Conservation (phyloP, 2,113 vertebrate species). For the Podocnemis expansa region DNA sequence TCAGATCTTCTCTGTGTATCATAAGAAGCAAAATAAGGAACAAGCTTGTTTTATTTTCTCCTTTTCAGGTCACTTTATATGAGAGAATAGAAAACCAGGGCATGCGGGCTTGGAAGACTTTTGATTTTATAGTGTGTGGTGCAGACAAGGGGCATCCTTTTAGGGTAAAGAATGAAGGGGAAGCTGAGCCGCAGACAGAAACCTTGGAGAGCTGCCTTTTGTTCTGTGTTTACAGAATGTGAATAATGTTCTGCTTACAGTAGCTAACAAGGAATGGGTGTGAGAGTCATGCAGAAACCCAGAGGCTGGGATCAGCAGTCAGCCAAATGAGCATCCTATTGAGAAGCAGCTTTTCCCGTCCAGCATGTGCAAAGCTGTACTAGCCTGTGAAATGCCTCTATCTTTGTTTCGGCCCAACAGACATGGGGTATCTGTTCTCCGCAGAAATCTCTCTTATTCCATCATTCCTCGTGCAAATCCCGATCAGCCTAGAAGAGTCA, state of each 20-base stretch:
- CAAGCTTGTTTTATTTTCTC: neutral
- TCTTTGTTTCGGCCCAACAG: neutral
- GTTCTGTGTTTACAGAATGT: neutral
- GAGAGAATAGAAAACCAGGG: neutral
- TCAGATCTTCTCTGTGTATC: neutral
- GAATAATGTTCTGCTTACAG: neutral
- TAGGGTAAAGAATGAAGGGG: constrained; percentile 69
- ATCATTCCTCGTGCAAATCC: fast-evolving
- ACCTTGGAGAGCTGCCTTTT: constrained; percentile 42
- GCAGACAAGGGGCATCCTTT: constrained; percentile 41
- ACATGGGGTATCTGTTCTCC: neutral
- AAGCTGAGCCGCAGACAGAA: constrained; percentile 23
- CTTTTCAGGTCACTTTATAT: constrained; percentile 14
- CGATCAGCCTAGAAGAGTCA: neutral
- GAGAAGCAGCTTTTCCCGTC: neutral
- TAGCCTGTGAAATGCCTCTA: fast-evolving
- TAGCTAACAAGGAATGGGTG: neutral
- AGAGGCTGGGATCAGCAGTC: neutral
- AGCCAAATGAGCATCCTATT: neutral
- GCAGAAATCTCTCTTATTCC: too few relatives aligned
- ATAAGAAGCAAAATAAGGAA: neutral
- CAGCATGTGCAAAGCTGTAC: fast-evolving
- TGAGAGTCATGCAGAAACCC: neutral
- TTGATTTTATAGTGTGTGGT: neutral
- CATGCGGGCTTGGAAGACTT: neutral